Base-by-base conservation (phyloP, 2,888 invertebrate species). In the Synergus itoensis region DNA sequence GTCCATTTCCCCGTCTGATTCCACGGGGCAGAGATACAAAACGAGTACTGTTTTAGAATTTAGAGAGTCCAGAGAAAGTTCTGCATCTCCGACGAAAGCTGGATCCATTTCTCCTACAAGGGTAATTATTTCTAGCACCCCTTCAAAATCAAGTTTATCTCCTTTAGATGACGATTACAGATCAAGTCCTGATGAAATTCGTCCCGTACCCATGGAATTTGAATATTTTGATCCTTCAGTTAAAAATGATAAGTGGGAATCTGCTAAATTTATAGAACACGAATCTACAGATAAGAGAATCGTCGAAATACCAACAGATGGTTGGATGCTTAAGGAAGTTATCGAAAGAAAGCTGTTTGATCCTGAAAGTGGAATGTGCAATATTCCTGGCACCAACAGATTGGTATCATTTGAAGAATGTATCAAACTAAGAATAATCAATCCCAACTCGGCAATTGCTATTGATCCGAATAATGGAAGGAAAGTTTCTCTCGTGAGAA, bases 401-500 rank as follows among this genome's bases (percentile, higher is more conserved):
- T 93, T 96, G 78, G 95, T 98, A 65, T 96, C 96, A 81, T 96
- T 99, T 85, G 96, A 97, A 91, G 98, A 98, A 91, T 97, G 98
- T 86, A 94, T 99, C 64, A 95, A 96, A 87, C 94, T 97, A 81
- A 95, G 96, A 89, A 95, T 99, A 40, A 96, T 99, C 67, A 96
- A 98, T 92, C 95, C 96, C 18, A 94, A 95, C 83, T 98, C 98
- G 0, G 97, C 97, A 16, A 93, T 95, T 77, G 97, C 98, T 0
- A 92, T 97, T 43, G 97, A 98, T 91, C 96, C 96, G 1, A 94
- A 94, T 84, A 95, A 95, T 79, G 95, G 95, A 77, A 95, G 96
- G 89, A 94, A 95, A 89, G 92, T 96, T 21, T 93, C 96, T 4
- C 91, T 98, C 16, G 90, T 93, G 8, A 94, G 95, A 87, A 97